A percentile compares a stretch with the other conserved stretches of the same genome.
phyloP scores from a whole-genome alignment of 2,888 invertebrate species.

The Heliconius sara region DNA sequence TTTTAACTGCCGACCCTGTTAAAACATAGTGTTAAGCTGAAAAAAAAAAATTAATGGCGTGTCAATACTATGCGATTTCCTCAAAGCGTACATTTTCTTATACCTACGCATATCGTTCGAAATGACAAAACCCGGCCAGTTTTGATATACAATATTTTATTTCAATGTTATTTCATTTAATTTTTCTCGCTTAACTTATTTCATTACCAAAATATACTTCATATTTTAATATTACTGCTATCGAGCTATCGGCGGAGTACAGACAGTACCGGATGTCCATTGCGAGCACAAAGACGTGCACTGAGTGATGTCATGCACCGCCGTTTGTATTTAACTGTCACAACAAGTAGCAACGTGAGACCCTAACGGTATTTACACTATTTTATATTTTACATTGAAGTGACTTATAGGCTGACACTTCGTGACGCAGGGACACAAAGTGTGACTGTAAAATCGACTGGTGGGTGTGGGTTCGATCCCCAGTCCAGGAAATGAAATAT shows the following conservation, averaged over 20 bases:
- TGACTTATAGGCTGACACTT: neutral
- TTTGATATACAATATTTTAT: neutral
- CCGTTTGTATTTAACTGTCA: conserved; percentile 45
- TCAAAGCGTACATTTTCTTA: too few relatives aligned
- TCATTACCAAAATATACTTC: neutral
- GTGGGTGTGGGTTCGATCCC: too few relatives aligned
- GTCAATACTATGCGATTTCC: too few relatives aligned
- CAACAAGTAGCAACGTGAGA: conserved; percentile 41
- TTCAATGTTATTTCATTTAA: neutral
- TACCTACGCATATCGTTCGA: too few relatives aligned
- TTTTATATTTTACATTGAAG: conserved; percentile 30
- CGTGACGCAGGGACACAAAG: too few relatives aligned
- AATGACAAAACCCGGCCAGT: too few relatives aligned
- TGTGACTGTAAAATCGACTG: too few relatives aligned
- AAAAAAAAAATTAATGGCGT: too few relatives aligned
- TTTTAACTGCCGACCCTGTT: too few relatives aligned
- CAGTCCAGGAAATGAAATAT: too few relatives aligned
- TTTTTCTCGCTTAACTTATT: neutral
- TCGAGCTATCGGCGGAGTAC: neutral
- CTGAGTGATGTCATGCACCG: conserved; percentile 46
- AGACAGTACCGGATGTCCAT: conserved; percentile 30
- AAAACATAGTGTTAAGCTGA: too few relatives aligned
- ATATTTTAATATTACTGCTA: neutral
- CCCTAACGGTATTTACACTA: conserved; percentile 36
- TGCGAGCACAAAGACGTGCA: conserved; percentile 26